phyloP scores from a whole-genome alignment of 2,113 vertebrate genomes.

The Amazona vittata region DNA sequence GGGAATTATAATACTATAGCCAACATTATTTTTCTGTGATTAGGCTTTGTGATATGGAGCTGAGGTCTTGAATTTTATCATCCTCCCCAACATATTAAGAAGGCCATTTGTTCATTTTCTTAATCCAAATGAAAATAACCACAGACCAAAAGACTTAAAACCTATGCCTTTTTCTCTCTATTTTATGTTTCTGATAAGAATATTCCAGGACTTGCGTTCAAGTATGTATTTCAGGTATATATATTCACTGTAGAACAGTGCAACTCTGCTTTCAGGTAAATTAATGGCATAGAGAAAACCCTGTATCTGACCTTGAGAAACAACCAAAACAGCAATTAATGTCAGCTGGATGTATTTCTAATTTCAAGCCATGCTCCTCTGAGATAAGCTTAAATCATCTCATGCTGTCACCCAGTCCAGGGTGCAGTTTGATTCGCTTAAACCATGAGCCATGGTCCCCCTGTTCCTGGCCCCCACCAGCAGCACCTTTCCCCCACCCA shows the following conservation, averaged over 20 bases:
- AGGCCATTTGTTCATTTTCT: background rate
- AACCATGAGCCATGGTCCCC: background rate
- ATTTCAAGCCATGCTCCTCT: background rate
- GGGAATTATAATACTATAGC: background rate
- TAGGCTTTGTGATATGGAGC: background rate
- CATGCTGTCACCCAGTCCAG: background rate
- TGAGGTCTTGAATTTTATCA: background rate
- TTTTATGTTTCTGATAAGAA: background rate
- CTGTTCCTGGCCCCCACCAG: background rate
- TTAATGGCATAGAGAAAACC: background rate
- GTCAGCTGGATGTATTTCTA: background rate
- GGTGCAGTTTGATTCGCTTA: background rate
- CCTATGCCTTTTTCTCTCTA: background rate
- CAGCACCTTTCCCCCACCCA: background rate
- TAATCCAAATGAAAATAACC: background rate
- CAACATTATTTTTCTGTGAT: background rate
- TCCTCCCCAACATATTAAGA: background rate
- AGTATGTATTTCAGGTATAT: background rate
- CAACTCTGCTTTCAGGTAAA: background rate
- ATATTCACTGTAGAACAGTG: background rate
- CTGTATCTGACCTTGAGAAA: background rate
- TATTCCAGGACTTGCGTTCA: background rate
- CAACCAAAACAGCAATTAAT: background rate
- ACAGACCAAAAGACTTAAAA: background rate
- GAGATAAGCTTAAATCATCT: background rate